Evolutionary conservation across 1,140 invertebrate species (phyloP).

Genomic region (Drosophila sturtevanti): DNA sequence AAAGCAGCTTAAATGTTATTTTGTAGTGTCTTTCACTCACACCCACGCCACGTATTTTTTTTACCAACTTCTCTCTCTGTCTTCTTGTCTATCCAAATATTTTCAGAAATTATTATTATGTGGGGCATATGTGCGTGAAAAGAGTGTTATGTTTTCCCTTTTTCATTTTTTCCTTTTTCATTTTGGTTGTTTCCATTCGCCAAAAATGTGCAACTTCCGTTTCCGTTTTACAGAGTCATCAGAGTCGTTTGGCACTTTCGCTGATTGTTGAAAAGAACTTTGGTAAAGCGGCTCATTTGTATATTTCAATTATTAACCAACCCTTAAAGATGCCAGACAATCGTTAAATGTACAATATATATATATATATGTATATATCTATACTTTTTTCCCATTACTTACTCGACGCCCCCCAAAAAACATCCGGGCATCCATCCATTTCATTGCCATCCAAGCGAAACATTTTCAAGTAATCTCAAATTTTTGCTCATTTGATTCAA

Average conservation of each 20-base stretch:
- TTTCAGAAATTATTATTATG: conserved; percentile 59
- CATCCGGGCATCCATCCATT: background rate
- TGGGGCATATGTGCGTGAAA: conserved; percentile 72
- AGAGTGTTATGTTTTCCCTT: conserved; percentile 30
- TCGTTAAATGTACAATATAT: conserved; percentile 12
- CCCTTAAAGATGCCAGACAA: conserved; percentile 29
- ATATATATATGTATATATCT: conserved; percentile 35
- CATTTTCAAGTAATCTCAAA: conserved; percentile 80
- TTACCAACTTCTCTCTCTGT: conserved; percentile 20
- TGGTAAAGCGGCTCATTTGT: conserved; percentile 46
- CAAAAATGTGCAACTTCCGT: conserved; percentile 61
- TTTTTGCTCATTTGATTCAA: conserved; percentile 82
- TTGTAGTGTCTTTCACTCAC: conserved; percentile 34
- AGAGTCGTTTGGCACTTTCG: conserved; percentile 58
- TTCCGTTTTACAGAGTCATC: conserved; percentile 66
- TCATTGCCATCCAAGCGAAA: conserved; percentile 21
- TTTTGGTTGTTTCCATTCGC: conserved; percentile 18
- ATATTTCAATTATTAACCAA: conserved; percentile 56
- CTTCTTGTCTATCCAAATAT: conserved; percentile 56
- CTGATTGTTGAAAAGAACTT: conserved; percentile 22
- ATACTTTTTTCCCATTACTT: background rate
- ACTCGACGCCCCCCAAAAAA: background rate
- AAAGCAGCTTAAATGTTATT: conserved; percentile 68
- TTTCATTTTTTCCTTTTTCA: background rate
- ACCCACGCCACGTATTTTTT: background rate